A percentile compares a stretch with the other conserved stretches of the same genome.
phyloP scores from a whole-genome alignment of 2,888 invertebrate species.

The Oasisia sp. region DNA sequence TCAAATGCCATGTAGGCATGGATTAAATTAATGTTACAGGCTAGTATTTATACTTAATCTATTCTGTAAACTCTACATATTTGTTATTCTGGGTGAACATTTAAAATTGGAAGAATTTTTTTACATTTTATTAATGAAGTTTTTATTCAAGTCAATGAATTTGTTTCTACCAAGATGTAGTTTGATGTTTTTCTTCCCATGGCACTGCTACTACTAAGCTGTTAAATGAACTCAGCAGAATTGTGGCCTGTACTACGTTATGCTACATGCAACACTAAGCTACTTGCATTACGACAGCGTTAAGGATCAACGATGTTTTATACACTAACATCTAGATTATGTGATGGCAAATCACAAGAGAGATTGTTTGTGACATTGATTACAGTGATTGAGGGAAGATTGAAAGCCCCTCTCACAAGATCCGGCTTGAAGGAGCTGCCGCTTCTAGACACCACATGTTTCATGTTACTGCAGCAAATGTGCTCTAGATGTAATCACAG shows the following conservation, averaged over 20 bases:
- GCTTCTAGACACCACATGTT: slow-evolving; percentile 17
- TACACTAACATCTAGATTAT: neutral
- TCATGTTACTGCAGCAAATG: slow-evolving; percentile 4
- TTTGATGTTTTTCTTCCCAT: no score
- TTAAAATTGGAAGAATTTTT: no score
- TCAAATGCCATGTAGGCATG: neutral
- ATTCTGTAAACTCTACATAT: no score
- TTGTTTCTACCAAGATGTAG: no score
- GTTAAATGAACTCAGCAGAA: neutral
- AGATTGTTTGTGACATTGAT: neutral
- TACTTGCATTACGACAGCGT: neutral
- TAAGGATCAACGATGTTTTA: neutral
- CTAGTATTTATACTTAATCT: neutral
- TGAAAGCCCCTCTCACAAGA: neutral
- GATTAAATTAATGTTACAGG: neutral
- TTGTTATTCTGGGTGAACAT: no score
- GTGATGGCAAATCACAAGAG: neutral
- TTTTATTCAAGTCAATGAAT: no score
- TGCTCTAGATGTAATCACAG: slow-evolving; percentile 9
- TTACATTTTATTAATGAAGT: no score
- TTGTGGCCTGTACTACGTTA: neutral
- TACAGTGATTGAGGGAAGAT: neutral
- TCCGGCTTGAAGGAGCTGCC: neutral
- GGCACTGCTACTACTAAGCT: neutral
- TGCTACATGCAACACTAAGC: neutral